Conservation (phyloP, 37 sponge, comb jelly and placozoan species). For the Agelas oroides region DNA sequence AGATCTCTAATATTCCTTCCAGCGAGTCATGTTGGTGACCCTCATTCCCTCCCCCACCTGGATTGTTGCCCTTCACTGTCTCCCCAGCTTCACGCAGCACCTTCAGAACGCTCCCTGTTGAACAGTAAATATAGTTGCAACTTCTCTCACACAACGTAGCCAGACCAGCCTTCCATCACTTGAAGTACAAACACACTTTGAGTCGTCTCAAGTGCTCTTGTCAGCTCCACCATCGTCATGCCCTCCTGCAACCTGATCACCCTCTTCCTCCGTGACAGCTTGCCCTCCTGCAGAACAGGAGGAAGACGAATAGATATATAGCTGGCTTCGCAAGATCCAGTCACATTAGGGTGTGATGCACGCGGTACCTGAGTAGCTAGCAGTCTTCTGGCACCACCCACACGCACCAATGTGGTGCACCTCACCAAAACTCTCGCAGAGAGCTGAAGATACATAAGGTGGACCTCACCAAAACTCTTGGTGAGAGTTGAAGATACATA, state of each 20-base stretch:
- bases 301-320: neutral
- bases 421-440: neutral
- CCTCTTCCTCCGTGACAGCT: neutral
- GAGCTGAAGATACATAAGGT: constrained; percentile 9
- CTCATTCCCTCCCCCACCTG: too few relatives aligned
- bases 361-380: too few relatives aligned
- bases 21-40: too few relatives aligned
- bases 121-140: too few relatives aligned
- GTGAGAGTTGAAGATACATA: too few relatives aligned
- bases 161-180: too few relatives aligned
- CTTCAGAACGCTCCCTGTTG: neutral
- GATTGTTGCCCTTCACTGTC: neutral
- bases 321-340: neutral
- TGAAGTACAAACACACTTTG: neutral
- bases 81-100: neutral
- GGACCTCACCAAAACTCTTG: neutral
- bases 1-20: too few relatives aligned
- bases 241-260: neutral
- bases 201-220: neutral
- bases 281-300: too few relatives aligned
- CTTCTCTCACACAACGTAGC: too few relatives aligned
- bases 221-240: constrained; percentile 33
- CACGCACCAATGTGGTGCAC: too few relatives aligned
- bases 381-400: too few relatives aligned
- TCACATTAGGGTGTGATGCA: too few relatives aligned